A percentile compares a stretch with the other conserved stretches of the same genome.
Evolutionary conservation across 1,140 invertebrate genomes (phyloP).

Genomic region (Cotesia chilonis): DNA sequence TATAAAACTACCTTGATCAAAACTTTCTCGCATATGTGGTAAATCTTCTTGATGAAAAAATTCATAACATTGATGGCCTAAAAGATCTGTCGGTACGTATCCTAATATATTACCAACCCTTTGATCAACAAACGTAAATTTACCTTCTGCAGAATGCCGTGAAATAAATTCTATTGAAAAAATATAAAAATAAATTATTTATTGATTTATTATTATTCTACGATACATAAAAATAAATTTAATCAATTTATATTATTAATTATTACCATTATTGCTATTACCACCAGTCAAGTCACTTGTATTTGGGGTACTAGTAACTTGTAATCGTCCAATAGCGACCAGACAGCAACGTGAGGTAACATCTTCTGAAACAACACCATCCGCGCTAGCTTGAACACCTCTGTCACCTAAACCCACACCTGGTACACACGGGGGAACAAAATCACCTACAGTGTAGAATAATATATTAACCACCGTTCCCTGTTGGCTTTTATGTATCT

Average conservation of each 20-base stretch:
- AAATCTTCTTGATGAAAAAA: conserved; percentile 97
- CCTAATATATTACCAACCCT: conserved; percentile 90
- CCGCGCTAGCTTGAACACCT: conserved; percentile 76
- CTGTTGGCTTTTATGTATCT: conserved; percentile 24
- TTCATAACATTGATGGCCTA: conserved; percentile 95
- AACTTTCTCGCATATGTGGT: conserved; percentile 96
- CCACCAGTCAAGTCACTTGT: conserved; percentile 86
- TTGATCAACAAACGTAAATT: conserved; percentile 98
- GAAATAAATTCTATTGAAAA: conserved; percentile 86
- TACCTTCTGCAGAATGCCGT: conserved; percentile 92
- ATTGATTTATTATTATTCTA: too few relatives aligned
- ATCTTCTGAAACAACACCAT: conserved; percentile 82
- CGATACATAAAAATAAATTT: neutral
- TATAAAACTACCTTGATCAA: conserved; percentile 84
- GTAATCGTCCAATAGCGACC: conserved; percentile 95
- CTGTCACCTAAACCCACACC: conserved; percentile 63
- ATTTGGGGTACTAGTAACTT: conserved; percentile 96
- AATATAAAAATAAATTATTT: conserved; percentile 22
- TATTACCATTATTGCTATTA: conserved; percentile 76
- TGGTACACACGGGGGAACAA: conserved; percentile 64
- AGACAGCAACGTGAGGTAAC: conserved; percentile 89
- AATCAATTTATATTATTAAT: conserved; percentile 7
- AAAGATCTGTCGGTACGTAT: conserved; percentile 91
- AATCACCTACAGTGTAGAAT: conserved; percentile 64
- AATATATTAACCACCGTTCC: conserved; percentile 42